Base-by-base conservation (phyloP, 2,888 invertebrate genomes). In the Aethes cnicana region DNA sequence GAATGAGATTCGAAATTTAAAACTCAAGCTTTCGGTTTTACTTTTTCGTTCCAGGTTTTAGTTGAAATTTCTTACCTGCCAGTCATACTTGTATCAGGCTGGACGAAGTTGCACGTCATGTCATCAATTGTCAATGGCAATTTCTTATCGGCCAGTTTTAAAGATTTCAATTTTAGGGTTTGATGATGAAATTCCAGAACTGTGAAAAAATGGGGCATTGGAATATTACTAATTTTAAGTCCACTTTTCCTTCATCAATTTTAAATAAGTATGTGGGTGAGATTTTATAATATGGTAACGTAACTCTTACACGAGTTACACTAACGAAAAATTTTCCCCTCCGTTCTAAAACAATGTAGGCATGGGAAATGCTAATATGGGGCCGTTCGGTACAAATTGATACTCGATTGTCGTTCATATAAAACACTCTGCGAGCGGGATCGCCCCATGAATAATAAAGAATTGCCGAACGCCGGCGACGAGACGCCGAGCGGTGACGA, bases 361-460 rank as follows among this genome's bases (percentile, higher is more conserved):
- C 66, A 72, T 65, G 69, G 77, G 77, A 81, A 82, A 88, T 87
- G 88, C 83, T 86, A 88, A 88, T 87, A 81, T 73, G 73, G 78
- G 78, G 69, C 70, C 81, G 79, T 75, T 82, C 75, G 72, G 74
- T 77, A 85, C 88, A 88, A 89, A 89, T 89, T 89, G 89, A 89
- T 89, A 89, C 84, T 87, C 88, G 86, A 89, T 89, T 86, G 89
- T 88, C 82, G 84, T 87, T 86, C 89, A 88, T 89, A 89, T 89
- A 89, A 89, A 89, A 89, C 88, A 89, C 89, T 88, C 84, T 76
- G 77, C 75, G 76, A 80, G 76, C 77, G 76, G 81, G 82, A 83
- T 81, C 86, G 83, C 81, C 73, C 81, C 79, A 89, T 89, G 89
- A 88, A 89, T 89, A 89, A 89, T 88, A 89, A 89, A 88, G 81